Conservation (phyloP, 2,888 invertebrate genomes). For the Eupithecia tripunctaria region DNA sequence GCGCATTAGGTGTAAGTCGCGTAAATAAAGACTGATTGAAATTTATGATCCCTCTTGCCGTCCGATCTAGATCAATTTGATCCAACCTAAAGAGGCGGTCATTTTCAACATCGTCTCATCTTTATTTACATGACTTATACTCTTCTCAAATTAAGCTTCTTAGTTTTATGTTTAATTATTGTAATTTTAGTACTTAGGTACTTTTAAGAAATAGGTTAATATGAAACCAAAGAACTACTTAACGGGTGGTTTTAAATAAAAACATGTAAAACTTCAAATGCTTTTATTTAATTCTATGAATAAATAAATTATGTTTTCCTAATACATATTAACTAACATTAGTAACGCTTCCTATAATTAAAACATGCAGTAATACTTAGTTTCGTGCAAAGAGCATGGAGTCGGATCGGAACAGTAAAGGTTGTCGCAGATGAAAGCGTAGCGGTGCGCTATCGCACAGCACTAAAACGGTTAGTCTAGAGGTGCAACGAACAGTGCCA, state of each 20-base stretch:
- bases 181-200: not conserved
- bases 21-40: not conserved
- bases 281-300: slow-evolving; percentile 13
- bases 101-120: not conserved
- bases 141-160: too few relatives aligned
- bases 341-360: too few relatives aligned
- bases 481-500: too few relatives aligned
- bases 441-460: too few relatives aligned
- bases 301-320: not conserved
- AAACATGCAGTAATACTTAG: too few relatives aligned
- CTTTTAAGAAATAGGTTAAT: not conserved
- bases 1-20: not conserved
- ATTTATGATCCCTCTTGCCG: not conserved
- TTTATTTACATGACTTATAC: not conserved
- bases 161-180: not conserved
- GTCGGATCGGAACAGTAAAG: too few relatives aligned
- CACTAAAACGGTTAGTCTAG: too few relatives aligned
- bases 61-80: too few relatives aligned
- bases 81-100: not conserved
- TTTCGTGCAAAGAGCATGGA: too few relatives aligned
- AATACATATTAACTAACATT: too few relatives aligned
- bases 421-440: too few relatives aligned
- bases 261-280: not conserved
- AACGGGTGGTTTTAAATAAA: slow-evolving; percentile 19
- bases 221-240: slow-evolving; percentile 19